phyloP scores from a whole-genome alignment of 2,113 vertebrate species.

The Poecilia latipinna region DNA sequence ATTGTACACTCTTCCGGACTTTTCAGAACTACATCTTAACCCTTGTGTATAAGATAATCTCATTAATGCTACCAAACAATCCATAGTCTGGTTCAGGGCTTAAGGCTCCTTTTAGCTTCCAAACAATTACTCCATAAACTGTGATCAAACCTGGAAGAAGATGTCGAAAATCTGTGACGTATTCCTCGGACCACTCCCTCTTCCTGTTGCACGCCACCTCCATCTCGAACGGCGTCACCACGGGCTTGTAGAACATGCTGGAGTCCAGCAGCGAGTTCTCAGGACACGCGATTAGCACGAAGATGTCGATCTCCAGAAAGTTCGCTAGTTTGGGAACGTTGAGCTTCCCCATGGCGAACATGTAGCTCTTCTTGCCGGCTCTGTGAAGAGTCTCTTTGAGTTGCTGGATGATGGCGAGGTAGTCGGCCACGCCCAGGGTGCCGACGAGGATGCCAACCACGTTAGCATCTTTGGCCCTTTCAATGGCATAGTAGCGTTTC shows the following conservation, averaged over 20 bases:
- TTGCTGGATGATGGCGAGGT: slow-evolving; percentile 86
- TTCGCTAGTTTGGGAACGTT: slow-evolving; percentile 95
- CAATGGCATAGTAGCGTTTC: slow-evolving; percentile 91
- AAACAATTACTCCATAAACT: not conserved
- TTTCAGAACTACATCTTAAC: too few species aligned
- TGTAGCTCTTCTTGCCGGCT: slow-evolving; percentile 93
- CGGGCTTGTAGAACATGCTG: slow-evolving; percentile 86
- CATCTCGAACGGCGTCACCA: slow-evolving; percentile 93
- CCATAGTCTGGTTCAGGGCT: too few species aligned
- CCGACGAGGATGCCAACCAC: slow-evolving; percentile 94
- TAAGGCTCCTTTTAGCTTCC: too few species aligned
- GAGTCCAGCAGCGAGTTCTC: slow-evolving; percentile 90
- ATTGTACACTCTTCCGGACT: too few species aligned
- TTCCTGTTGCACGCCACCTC: slow-evolving; percentile 94
- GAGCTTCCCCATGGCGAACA: slow-evolving; percentile 90
- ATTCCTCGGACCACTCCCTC: slow-evolving; percentile 87
- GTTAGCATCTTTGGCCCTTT: slow-evolving; percentile 88
- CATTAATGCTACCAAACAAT: too few species aligned
- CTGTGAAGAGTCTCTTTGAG: slow-evolving; percentile 80
- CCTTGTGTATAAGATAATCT: too few species aligned
- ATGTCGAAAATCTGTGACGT: slow-evolving; percentile 89
- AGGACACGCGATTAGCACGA: slow-evolving; percentile 91
- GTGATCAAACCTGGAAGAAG: slow-evolving; percentile 87
- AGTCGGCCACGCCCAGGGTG: slow-evolving; percentile 87
- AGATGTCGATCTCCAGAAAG: slow-evolving; percentile 94